These are phyloP conservation scores for Celastrina argiolus DNA, from an alignment of 2,888 invertebrate species.

Conservation along the genomic window DNA sequence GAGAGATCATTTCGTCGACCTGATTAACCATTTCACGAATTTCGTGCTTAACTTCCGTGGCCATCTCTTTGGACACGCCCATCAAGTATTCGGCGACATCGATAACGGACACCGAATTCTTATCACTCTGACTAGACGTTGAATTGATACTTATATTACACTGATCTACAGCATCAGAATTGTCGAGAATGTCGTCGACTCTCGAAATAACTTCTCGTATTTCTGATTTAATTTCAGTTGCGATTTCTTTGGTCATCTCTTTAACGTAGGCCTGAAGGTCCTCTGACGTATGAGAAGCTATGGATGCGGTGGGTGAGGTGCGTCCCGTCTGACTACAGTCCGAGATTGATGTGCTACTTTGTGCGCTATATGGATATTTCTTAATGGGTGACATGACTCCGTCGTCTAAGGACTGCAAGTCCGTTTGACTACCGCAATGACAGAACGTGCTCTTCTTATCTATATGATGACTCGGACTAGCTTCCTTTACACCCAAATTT, in stretches of 20 bases:
- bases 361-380: slow-evolving; percentile 66
- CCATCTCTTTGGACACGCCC: slow-evolving; percentile 87
- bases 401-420: slow-evolving; percentile 81
- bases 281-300: slow-evolving; percentile 77
- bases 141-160: slow-evolving; percentile 69
- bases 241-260: slow-evolving; percentile 87
- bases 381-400: slow-evolving; percentile 66
- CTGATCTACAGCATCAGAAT: slow-evolving; percentile 79
- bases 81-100: slow-evolving; percentile 87
- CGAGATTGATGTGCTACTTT: slow-evolving; percentile 71
- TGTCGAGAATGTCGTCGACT: slow-evolving; percentile 87
- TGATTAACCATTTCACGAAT: slow-evolving; percentile 85
- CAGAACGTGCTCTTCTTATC: slow-evolving; percentile 74
- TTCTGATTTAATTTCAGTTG: slow-evolving; percentile 89
- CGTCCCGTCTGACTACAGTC: slow-evolving; percentile 78
- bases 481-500: slow-evolving; percentile 79
- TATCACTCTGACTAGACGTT: slow-evolving; percentile 79
- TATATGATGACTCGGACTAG: slow-evolving; percentile 57
- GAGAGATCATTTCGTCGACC: slow-evolving; percentile 83
- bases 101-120: slow-evolving; percentile 84
- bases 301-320: slow-evolving; percentile 74
- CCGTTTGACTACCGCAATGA: slow-evolving; percentile 86
- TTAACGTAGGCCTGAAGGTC: slow-evolving; percentile 86
- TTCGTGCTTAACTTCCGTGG: slow-evolving; percentile 87
- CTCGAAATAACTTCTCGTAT: slow-evolving; percentile 87